Base-by-base conservation (phyloP, 2,888 invertebrate species). In the Ormyrus rosae region DNA sequence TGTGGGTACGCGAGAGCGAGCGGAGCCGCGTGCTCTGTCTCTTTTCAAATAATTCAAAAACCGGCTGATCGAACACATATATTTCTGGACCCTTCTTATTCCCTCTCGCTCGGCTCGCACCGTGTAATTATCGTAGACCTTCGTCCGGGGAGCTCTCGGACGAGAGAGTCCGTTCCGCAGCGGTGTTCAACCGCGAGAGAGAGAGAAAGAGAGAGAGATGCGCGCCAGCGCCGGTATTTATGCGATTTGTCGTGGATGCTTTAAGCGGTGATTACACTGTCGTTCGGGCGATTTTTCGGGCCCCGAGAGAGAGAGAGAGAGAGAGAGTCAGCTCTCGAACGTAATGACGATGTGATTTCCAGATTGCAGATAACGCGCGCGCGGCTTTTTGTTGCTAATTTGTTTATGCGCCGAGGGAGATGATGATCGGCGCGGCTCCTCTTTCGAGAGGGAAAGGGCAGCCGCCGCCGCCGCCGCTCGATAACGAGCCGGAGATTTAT, bases 21-120 rank as follows among this genome's bases (percentile, higher is more conserved):
- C 79, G 75, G 13, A 13, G 67, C 76, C 79, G 81, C 83, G 83
- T 86, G 87, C 84, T 86, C 90, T 89, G 89, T 90, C 90, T 90
- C 90, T 90, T 90, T 90, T 90, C 90, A 89, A 90, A 90, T 90
- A 90, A 90, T 90, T 90, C 89, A 90, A 90, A 90, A 90, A 90
- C 88, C 88, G 88, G 88, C 89, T 89, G 90, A 90, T 90, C 90
- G 90, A 90, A 90, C 89, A 89, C 89, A 90, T 90, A 89, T 89
- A 88, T 88, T 85, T 81, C 84, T 83, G 87, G 86, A 86, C 55
- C 58, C 53, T 53, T 13, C 48, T 55, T 13, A 53, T 50, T 61
- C 69, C 46, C 69, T 63, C 55, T 58, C 13, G 60, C 45, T 5
- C 46, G 48, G 11, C 87, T 67, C 87, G 87, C 88, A 88, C 87